Base-by-base conservation (phyloP, 2,888 invertebrate species). In the Himalopsyche tibetana region DNA sequence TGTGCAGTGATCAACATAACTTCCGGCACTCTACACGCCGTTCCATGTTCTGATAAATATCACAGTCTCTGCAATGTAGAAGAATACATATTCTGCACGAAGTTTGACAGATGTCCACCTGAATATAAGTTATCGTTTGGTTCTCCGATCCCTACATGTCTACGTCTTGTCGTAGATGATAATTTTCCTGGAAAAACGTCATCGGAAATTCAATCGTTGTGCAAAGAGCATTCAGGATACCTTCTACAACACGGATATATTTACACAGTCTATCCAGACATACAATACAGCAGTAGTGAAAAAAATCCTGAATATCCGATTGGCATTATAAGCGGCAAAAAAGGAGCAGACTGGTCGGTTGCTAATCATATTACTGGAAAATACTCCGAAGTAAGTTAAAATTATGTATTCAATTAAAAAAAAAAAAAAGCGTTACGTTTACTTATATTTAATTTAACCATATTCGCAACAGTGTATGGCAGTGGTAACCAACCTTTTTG, bases 1-100 rank as follows among this genome's bases (percentile, higher is more conserved):
- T 63, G 63, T 63, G 63, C 19, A 19, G 63, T 63, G n/a, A 19
- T 63, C 15, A 63, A 63, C 19, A 63, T 63, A 19, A 63, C 63
- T 6, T 9, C 63, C 4, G 19, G 63, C 19, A n/a, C 2, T 28
- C 28, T 63, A 6, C 19, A 63, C 3, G 63, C 63, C 28, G 63
- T 28, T 9, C 6, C 19, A 63, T 63, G 63, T 6, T 19, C 4
- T 28, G 63, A 63, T n/a, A 63, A 19, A 19, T 19, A 63, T 63
- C n/a, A 28, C 28, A 63, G 63, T 19, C 19, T 63, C 19, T 63
- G 63, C 28, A 63, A 19, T 63, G 8, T 51, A 51, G 15, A 51
- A 51, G 51, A 51, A 15, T 51, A 51, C 51, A 15, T 15, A 15
- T 51, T 51, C 5, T 15, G 2, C 5, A 51, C 4, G 15, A 51